Evolutionary conservation across 1,140 invertebrate genomes (phyloP).

Genomic region (Trypoxylus dichotomus): DNA sequence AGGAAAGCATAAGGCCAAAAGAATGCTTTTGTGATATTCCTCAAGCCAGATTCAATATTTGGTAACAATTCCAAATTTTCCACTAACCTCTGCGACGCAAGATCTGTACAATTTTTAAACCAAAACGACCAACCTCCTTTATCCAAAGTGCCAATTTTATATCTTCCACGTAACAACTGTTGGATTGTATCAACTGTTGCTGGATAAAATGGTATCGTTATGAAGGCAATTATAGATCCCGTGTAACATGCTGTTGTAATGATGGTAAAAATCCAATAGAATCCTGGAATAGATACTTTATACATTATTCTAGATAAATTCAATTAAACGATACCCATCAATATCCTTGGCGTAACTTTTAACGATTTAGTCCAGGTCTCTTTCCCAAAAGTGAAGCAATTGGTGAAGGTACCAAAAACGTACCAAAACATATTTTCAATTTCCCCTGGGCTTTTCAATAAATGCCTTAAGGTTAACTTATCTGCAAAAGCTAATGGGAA

Average conservation of each 20-base stretch:
- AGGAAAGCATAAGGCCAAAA: slow-evolving; percentile 75
- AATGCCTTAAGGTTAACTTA: slow-evolving; percentile 62
- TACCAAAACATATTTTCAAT: slow-evolving; percentile 79
- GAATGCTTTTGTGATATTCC: slow-evolving; percentile 69
- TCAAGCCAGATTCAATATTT: slow-evolving; percentile 63
- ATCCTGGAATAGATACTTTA: slow-evolving; percentile 54
- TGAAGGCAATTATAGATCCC: slow-evolving; percentile 77
- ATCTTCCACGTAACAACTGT: slow-evolving; percentile 62
- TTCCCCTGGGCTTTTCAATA: slow-evolving; percentile 67
- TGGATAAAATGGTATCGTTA: slow-evolving; percentile 72
- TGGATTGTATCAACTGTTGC: slow-evolving; percentile 66
- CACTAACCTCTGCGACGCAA: slow-evolving; percentile 60
- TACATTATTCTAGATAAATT: slow-evolving; percentile 19
- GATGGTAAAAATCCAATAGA: slow-evolving; percentile 79
- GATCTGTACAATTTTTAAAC: slow-evolving; percentile 66
- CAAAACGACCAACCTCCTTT: slow-evolving; percentile 70
- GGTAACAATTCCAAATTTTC: slow-evolving; percentile 68
- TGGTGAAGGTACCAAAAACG: slow-evolving; percentile 80
- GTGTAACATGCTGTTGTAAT: slow-evolving; percentile 79
- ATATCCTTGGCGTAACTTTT: slow-evolving; percentile 67
- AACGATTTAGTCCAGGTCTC: slow-evolving; percentile 68
- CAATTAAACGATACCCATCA: slow-evolving; percentile 61
- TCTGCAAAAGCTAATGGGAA: slow-evolving; percentile 72
- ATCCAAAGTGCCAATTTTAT: slow-evolving; percentile 68
- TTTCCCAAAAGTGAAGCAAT: slow-evolving; percentile 72